Evolutionary conservation across 2,888 invertebrate species (phyloP).

Genomic region (Melieria omissa): DNA sequence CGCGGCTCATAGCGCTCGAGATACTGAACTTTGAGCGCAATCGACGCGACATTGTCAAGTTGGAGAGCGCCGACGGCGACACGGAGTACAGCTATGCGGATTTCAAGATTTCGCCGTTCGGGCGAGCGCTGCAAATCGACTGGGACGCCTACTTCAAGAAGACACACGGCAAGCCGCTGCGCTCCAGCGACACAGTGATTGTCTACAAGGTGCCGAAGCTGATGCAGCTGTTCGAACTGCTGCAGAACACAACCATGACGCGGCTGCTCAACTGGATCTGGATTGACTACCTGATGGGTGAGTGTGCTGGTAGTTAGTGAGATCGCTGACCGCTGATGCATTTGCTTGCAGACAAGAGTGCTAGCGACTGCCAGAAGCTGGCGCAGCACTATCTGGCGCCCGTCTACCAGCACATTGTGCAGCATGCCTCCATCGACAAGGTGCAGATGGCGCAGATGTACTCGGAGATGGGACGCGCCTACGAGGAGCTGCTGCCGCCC

Average conservation of each 20-base stretch:
- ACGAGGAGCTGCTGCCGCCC: conserved; percentile 52
- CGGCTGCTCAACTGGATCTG: conserved; percentile 62
- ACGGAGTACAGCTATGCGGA: conserved; percentile 55
- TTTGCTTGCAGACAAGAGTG: conserved; percentile 52
- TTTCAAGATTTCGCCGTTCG: conserved; percentile 51
- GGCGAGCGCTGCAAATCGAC: conserved; percentile 50
- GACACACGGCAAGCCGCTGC: conserved; percentile 55
- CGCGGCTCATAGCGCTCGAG: conserved; percentile 58
- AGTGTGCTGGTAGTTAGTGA: conserved; percentile 41
- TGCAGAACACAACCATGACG: conserved; percentile 55
- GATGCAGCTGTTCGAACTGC: conserved; percentile 53
- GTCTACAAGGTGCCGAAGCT: conserved; percentile 56
- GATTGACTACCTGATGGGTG: conserved; percentile 63
- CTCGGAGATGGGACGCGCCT: conserved; percentile 55
- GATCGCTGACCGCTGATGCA: background rate
- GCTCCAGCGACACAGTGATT: conserved; percentile 53
- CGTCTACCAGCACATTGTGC: conserved; percentile 57
- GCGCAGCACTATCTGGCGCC: conserved; percentile 54
- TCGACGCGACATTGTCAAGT: conserved; percentile 56
- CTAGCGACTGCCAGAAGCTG: conserved; percentile 54
- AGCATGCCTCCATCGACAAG: conserved; percentile 54
- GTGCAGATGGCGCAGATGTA: conserved; percentile 59
- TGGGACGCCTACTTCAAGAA: conserved; percentile 61
- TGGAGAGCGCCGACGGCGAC: conserved; percentile 41
- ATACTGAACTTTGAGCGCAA: conserved; percentile 59